Conservation (phyloP, 2,888 invertebrate genomes). For the Epicampocera succincta region DNA sequence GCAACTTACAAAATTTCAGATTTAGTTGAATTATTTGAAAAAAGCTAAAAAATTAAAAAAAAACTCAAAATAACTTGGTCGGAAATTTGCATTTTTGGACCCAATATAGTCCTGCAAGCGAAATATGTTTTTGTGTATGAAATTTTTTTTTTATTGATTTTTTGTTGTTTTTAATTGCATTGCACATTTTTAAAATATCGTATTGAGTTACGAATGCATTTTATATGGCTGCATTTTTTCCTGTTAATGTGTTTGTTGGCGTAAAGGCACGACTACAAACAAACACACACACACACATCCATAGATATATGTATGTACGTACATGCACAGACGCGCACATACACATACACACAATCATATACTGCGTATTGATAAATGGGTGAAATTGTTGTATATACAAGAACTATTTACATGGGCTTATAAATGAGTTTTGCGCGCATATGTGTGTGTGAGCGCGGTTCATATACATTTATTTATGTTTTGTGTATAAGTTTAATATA, state of each 20-base stretch:
- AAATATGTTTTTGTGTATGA: too few relatives aligned
- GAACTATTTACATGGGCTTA: slow-evolving; percentile 28
- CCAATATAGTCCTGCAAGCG: background rate
- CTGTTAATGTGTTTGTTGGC: slow-evolving; percentile 13
- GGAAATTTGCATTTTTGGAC: too few relatives aligned
- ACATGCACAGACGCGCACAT: background rate
- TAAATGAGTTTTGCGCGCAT: slow-evolving; percentile 31
- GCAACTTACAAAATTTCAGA: too few relatives aligned
- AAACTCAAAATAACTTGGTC: too few relatives aligned
- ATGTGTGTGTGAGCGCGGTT: background rate
- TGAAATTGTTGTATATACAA: background rate
- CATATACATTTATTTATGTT: background rate
- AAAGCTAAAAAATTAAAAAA: too few relatives aligned
- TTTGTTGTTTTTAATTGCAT: slow-evolving; percentile 44
- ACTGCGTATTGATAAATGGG: background rate
- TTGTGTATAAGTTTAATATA: background rate
- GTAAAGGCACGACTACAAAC: too few relatives aligned
- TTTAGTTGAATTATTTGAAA: too few relatives aligned
- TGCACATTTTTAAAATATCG: slow-evolving; percentile 25
- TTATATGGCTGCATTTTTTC: slow-evolving; percentile 17
- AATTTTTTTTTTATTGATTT: slow-evolving; percentile 54
- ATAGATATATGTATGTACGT: too few relatives aligned
- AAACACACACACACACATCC: background rate
- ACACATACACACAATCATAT: background rate
- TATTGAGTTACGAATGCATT: slow-evolving; percentile 3